Conservation (phyloP, 2,888 invertebrate genomes). For the Mongoloraphidia duomilia region DNA sequence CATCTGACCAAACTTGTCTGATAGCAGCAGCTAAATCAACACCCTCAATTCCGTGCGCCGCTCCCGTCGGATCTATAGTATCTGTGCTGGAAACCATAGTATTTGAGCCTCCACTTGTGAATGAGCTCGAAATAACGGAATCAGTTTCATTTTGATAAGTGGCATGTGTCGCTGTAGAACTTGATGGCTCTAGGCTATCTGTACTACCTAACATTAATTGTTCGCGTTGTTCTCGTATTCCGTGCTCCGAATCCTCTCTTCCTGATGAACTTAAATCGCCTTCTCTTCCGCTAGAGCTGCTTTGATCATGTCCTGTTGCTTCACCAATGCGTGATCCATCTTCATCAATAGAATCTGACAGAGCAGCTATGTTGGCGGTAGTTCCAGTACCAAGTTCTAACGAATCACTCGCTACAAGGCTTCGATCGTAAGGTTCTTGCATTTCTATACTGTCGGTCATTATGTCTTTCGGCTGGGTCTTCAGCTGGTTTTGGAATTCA, state of each 20-base stretch:
- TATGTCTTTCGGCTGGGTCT: conserved; percentile 23
- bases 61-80: conserved; percentile 40
- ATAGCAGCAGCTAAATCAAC: conserved; percentile 29
- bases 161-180: conserved; percentile 67
- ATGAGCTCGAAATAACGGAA: conserved; percentile 73
- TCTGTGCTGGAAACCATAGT: conserved; percentile 70
- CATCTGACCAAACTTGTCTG: conserved; percentile 34
- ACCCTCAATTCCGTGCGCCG: conserved; percentile 34
- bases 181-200: conserved; percentile 61
- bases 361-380: conserved; percentile 18
- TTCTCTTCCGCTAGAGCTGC: conserved; percentile 32
- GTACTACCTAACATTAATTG: conserved; percentile 50
- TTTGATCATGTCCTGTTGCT: conserved; percentile 25
- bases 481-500: conserved; percentile 31
- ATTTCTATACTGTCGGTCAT: conserved; percentile 43
- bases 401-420: conserved; percentile 36
- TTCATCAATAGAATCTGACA: conserved; percentile 34
- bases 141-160: conserved; percentile 74
- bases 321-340: conserved; percentile 26
- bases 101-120: conserved; percentile 71
- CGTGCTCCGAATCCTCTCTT: conserved; percentile 23
- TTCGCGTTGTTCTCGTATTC: conserved; percentile 19
- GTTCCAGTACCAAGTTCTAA: conserved; percentile 29
- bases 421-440: conserved; percentile 24
- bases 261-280: conserved; percentile 32